A percentile compares a stretch with the other conserved stretches of the same genome.
These are phyloP conservation scores for Sinocyclocheilus anophthalmus DNA, from an alignment of 2,113 vertebrate genomes.

Conservation along the genomic window DNA sequence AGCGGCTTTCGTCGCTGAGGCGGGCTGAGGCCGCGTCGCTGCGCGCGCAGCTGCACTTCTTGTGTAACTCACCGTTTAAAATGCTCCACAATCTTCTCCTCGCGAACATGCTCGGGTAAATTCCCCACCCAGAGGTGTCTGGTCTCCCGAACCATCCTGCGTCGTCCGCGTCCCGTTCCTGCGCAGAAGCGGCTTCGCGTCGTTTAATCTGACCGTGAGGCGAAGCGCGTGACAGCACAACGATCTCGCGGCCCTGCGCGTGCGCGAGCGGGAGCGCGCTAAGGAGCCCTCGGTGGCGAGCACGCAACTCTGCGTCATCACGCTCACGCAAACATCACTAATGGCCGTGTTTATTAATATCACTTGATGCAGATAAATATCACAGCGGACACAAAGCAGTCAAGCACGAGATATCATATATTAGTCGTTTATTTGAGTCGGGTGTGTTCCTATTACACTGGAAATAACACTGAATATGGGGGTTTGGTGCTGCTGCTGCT, in stretches of 20 bases:
- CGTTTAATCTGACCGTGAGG: slow-evolving; percentile 69
- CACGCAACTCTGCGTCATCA: slow-evolving; percentile 40
- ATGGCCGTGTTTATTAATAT: no score
- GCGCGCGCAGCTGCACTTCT: slow-evolving; percentile 44
- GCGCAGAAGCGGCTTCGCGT: slow-evolving; percentile 71
- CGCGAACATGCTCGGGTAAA: slow-evolving; percentile 98
- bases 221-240: slow-evolving; percentile 50
- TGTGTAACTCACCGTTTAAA: slow-evolving; percentile 94
- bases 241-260: no score
- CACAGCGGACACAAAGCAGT: neutral
- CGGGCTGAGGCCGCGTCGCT: slow-evolving; percentile 20
- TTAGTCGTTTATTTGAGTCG: slow-evolving; percentile 38
- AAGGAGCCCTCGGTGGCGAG: no score
- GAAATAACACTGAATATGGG: slow-evolving; percentile 4
- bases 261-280: no score
- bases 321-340: no score
- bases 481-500: neutral
- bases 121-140: slow-evolving; percentile 99
- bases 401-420: neutral
- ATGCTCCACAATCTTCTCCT: slow-evolving; percentile 99
- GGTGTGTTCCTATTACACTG: neutral
- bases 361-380: no score
- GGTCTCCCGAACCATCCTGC: slow-evolving; percentile 98
- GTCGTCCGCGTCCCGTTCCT: slow-evolving; percentile 67
- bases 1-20: slow-evolving; percentile 45